Conservation (phyloP, 30 jellyfish, hydroid and myxozoan species). For the Rhopilema esculentum region DNA sequence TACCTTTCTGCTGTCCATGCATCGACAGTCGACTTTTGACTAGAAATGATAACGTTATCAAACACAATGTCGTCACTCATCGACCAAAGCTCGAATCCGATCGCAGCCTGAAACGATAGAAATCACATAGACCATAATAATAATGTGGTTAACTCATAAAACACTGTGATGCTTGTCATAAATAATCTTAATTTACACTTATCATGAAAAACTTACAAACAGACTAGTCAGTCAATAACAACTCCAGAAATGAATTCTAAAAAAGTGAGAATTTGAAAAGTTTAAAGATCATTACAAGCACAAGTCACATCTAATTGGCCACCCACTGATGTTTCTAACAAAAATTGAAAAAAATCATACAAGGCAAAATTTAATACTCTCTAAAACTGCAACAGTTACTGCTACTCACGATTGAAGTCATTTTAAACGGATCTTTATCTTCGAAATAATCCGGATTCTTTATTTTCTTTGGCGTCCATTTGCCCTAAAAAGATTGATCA, state of each 20-base stretch:
- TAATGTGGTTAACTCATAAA: background rate
- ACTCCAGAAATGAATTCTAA: background rate
- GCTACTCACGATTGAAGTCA: conserved; percentile 92
- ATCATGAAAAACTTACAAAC: too few species aligned
- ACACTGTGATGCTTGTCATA: background rate
- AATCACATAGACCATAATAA: too few species aligned
- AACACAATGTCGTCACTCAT: conserved; percentile 90
- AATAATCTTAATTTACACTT: too few species aligned
- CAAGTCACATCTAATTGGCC: too few species aligned
- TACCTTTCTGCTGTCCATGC: conserved; percentile 98
- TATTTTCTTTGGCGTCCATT: conserved; percentile 90
- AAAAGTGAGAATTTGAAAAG: background rate
- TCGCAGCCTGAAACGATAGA: conserved; percentile 79
- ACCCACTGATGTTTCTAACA: too few species aligned
- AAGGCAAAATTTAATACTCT: background rate
- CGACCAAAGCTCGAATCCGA: conserved; percentile 98
- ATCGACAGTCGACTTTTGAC: conserved; percentile 80
- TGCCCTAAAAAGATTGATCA: conserved; percentile 66
- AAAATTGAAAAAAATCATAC: too few species aligned
- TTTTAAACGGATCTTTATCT: conserved; percentile 94
- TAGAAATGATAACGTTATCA: conserved; percentile 90
- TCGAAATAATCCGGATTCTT: conserved; percentile 90
- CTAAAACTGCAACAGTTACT: background rate
- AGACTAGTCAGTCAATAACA: too few species aligned
- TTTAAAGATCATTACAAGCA: background rate